A percentile compares a stretch with the other conserved stretches of the same genome.
Evolutionary conservation across 92 coral and sea anemone genomes (phyloP).

Genomic region (Palythoa grandis): DNA sequence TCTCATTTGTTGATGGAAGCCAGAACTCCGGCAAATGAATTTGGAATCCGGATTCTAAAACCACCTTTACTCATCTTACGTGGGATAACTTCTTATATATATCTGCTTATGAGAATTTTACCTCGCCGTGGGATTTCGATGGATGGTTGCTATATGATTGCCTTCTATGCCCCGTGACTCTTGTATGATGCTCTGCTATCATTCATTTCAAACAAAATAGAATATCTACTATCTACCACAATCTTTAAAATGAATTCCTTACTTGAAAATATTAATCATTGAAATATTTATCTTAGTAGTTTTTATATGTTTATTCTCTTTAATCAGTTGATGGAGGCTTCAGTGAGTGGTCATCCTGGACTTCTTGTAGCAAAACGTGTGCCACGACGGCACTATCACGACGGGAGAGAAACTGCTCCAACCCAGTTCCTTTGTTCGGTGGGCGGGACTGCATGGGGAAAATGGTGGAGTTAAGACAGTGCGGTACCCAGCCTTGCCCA

Average conservation of each 20-base stretch:
- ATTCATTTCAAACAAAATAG: too few relatives aligned
- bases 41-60: too few relatives aligned
- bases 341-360: slow-evolving; percentile 31
- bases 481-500: slow-evolving; percentile 31
- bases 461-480: not conserved
- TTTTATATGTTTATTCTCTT: not conserved
- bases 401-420: slow-evolving; percentile 38
- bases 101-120: too few relatives aligned
- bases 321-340: slow-evolving; percentile 31
- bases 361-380: slow-evolving; percentile 30
- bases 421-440: slow-evolving; percentile 25
- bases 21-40: too few relatives aligned
- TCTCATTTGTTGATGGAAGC: too few relatives aligned
- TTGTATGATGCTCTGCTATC: too few relatives aligned
- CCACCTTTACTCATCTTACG: too few relatives aligned
- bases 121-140: too few relatives aligned
- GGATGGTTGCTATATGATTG: too few relatives aligned
- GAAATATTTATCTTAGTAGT: not conserved
- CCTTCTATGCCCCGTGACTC: too few relatives aligned
- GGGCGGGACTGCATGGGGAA: slow-evolving; percentile 36
- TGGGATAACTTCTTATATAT: too few relatives aligned
- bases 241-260: not conserved
- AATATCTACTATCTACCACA: too few relatives aligned
- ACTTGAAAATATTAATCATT: not conserved
- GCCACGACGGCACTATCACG: slow-evolving; percentile 13